These are phyloP conservation scores for Aeoliscus strigatus DNA, from an alignment of 2,797 vertebrate species.

Conservation along the genomic window DNA sequence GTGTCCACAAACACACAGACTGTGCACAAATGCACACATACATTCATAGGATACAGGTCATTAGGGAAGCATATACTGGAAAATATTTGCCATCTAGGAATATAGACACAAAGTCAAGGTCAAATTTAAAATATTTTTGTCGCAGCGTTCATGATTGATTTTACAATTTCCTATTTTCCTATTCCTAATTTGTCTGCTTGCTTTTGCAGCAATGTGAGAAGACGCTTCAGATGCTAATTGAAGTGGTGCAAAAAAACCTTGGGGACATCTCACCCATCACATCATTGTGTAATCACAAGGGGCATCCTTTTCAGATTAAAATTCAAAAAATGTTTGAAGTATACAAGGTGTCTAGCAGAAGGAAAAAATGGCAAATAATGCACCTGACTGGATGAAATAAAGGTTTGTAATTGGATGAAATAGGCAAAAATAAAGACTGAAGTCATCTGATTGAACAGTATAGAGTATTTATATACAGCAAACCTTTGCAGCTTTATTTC, in stretches of 20 bases:
- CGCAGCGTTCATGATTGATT: background rate
- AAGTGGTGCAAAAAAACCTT: slow-evolving; percentile 16
- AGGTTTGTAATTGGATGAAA: no score
- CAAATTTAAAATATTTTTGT: background rate
- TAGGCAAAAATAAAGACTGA: no score
- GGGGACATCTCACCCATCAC: slow-evolving; percentile 19
- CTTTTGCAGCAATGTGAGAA: slow-evolving; percentile 3
- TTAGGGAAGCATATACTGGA: background rate
- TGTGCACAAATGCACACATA: slow-evolving; percentile 1
- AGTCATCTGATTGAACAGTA: no score
- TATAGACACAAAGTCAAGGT: background rate
- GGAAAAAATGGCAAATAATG: background rate
- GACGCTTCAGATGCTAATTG: slow-evolving; percentile 17
- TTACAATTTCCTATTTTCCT: background rate
- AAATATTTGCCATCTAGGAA: background rate
- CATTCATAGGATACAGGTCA: background rate
- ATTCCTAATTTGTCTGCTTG: background rate
- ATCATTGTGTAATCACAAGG: slow-evolving; percentile 37
- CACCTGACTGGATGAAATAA: no score
- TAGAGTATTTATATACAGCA: no score
- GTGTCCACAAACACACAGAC: slow-evolving; percentile 1
- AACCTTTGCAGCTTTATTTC: no score
- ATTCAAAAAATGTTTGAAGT: no score
- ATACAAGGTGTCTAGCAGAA: no score
- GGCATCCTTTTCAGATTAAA: slow-evolving; percentile 26